These are phyloP conservation scores for Pimpla rufipes DNA, from an alignment of 2,888 invertebrate species.

Conservation along the genomic window DNA sequence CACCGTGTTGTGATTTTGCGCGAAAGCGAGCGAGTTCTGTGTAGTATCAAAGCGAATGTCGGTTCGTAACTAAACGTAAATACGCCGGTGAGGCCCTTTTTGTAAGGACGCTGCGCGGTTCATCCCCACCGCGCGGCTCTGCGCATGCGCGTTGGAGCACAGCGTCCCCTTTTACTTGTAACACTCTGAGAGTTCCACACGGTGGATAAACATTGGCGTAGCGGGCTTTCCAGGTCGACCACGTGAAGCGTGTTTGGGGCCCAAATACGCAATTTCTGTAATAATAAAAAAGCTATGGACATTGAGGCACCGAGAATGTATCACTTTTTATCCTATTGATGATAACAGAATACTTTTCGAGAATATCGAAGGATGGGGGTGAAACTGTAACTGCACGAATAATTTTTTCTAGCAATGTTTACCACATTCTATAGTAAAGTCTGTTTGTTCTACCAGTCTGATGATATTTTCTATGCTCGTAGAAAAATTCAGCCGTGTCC, in stretches of 20 bases:
- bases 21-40: neutral
- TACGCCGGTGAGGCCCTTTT: constrained; percentile 73
- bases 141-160: constrained; percentile 69
- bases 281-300: neutral
- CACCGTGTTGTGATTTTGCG: neutral
- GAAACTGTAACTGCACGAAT: no score
- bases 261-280: neutral
- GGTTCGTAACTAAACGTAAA: constrained; percentile 66
- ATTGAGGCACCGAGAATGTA: neutral
- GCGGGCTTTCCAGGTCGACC: neutral
- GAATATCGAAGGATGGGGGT: neutral
- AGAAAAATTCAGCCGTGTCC: no score
- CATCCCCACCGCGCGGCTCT: constrained; percentile 58
- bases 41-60: constrained; percentile 19
- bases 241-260: neutral
- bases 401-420: no score
- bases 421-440: no score
- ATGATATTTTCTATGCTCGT: no score
- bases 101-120: constrained; percentile 70
- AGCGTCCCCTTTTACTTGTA: constrained; percentile 52
- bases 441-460: no score
- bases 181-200: constrained; percentile 20
- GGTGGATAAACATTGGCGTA: constrained; percentile 43
- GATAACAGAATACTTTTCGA: neutral
- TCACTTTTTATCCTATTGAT: neutral